phyloP scores from a whole-genome alignment of 2,113 vertebrate species.

The Malurus alboscapulatus region DNA sequence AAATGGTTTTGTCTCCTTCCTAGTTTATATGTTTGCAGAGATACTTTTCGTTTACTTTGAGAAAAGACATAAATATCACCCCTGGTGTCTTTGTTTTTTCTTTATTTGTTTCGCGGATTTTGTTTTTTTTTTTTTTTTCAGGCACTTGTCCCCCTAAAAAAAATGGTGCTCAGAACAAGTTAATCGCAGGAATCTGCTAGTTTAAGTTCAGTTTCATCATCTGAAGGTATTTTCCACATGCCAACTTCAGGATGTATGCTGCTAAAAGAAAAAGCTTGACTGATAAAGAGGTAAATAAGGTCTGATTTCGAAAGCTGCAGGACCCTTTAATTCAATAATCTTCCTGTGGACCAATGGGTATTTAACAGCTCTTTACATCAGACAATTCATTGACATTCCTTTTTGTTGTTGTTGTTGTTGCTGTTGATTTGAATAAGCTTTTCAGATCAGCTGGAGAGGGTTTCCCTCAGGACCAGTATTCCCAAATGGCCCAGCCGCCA shows the following conservation, averaged over 20 bases:
- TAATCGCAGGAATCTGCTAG: not conserved
- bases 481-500: not conserved
- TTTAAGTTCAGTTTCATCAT: not conserved
- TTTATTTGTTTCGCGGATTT: not conserved
- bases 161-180: not conserved
- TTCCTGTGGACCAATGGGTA: not conserved
- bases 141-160: not conserved
- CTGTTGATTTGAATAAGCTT: not conserved
- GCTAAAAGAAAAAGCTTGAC: not conserved
- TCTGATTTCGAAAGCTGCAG: not conserved
- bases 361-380: not conserved
- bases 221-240: not conserved
- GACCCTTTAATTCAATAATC: not conserved
- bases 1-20: not conserved
- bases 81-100: not conserved
- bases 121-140: not conserved
- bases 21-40: not conserved
- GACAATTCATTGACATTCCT: not conserved
- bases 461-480: not conserved
- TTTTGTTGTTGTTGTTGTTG: no score
- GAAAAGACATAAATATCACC: not conserved
- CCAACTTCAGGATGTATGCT: not conserved
- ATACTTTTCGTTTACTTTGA: not conserved
- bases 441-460: not conserved
- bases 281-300: not conserved